A percentile compares a stretch with the other conserved stretches of the same genome.
Conservation (phyloP, 1,140 invertebrate species). For the Sycophila sp. region DNA sequence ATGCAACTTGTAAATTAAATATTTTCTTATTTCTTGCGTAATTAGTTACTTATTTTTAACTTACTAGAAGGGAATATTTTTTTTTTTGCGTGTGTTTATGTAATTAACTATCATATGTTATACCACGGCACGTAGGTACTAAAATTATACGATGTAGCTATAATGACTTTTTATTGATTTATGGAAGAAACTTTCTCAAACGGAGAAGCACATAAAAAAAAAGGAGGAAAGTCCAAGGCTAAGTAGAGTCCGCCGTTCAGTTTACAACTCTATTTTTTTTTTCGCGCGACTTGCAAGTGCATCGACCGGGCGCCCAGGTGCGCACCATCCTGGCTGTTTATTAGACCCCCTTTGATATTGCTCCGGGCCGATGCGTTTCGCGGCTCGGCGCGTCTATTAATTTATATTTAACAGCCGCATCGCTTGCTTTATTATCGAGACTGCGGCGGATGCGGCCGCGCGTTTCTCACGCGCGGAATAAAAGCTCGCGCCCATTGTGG, state of each 20-base stretch:
- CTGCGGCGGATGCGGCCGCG: slow-evolving; percentile 43
- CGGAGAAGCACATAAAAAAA: too few species aligned
- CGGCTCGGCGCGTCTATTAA: slow-evolving; percentile 44
- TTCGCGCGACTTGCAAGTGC: not conserved
- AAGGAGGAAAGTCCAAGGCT: not conserved
- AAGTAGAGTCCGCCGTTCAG: too few species aligned
- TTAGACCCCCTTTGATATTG: not conserved
- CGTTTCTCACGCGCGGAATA: slow-evolving; percentile 50
- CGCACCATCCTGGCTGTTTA: slow-evolving; percentile 3
- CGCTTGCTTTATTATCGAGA: slow-evolving; percentile 34
- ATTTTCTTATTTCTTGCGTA: too few species aligned
- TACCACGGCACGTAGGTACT: too few species aligned
- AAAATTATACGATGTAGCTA: too few species aligned
- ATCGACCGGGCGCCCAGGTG: slow-evolving; percentile 22
- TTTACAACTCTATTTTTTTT: not conserved
- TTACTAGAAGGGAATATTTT: too few species aligned
- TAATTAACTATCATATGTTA: too few species aligned
- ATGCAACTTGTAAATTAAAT: too few species aligned
- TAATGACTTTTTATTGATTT: not conserved
- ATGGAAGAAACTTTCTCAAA: too few species aligned
- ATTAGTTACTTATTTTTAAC: too few species aligned
- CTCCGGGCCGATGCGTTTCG: too few species aligned
- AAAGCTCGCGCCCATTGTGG: slow-evolving; percentile 38
- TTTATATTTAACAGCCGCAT: slow-evolving; percentile 47
- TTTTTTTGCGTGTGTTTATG: too few species aligned